A percentile compares a stretch with the other conserved stretches of the same genome.
These are phyloP conservation scores for Schizaphis graminum DNA, from an alignment of 2,888 invertebrate species.

Conservation along the genomic window DNA sequence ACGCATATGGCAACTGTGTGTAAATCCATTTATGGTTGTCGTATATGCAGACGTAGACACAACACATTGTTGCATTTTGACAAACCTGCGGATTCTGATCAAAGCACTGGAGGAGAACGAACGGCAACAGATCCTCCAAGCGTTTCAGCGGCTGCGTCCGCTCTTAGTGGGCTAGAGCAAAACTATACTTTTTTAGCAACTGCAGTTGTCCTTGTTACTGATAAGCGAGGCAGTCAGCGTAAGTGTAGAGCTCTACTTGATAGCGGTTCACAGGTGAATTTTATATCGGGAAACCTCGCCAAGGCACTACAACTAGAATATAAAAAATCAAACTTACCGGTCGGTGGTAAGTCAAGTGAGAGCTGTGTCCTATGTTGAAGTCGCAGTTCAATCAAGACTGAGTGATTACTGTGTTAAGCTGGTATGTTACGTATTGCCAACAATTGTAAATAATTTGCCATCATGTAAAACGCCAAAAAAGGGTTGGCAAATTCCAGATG, in stretches of 20 bases:
- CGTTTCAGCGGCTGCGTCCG: not conserved
- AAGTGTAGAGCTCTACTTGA: not conserved
- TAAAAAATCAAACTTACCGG: not conserved
- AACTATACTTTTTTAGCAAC: not conserved
- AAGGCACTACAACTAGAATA: not conserved
- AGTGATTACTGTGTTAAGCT: not conserved
- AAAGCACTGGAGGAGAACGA: not conserved
- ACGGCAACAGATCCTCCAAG: not conserved
- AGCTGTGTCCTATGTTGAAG: not conserved
- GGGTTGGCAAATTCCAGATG: not conserved
- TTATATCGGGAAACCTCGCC: not conserved
- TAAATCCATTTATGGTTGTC: not conserved
- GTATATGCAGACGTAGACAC: not conserved
- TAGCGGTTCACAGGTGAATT: not conserved
- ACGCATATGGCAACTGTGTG: not conserved
- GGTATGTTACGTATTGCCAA: not conserved
- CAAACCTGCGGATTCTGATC: not conserved
- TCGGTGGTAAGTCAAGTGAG: not conserved
- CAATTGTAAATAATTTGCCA: not conserved
- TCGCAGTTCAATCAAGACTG: not conserved
- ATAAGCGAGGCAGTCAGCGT: not conserved
- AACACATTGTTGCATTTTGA: not conserved
- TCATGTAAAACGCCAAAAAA: not conserved
- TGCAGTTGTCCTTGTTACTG: not conserved
- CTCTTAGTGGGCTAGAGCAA: not conserved